Evolutionary conservation across 2,888 invertebrate species (phyloP), one percentile per base, ranked within the genome.

Genomic region (Thumatha senex): DNA sequence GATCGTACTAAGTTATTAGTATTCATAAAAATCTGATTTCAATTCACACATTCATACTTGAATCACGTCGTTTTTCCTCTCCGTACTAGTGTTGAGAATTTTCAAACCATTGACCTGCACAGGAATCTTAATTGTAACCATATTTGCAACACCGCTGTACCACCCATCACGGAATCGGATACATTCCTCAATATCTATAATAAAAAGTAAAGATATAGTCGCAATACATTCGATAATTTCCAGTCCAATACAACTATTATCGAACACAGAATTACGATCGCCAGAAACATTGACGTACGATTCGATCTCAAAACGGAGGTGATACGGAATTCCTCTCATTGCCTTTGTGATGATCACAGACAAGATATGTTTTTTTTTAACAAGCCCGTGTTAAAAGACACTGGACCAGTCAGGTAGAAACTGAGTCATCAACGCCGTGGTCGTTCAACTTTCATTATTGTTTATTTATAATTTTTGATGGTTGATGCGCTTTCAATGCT

Each of bases 361-460:
- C 75, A 61, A 74, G 52, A n/a, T n/a, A n/a, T n/a, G n/a, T n/a
- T n/a, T 52, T 51, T 51, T 45, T 48, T 46, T 36, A 33, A 33
- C 48, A 48, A 40, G 76, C 70, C 74, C 67, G 60, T 65, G 71
- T 74, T 64, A 72, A 74, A 72, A 69, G 67, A 71, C 69, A 66
- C 65, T 63, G 74, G 75, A 63, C 70, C 72, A 71, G 80, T 80
- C 86, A 86, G 88, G 88, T 88, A 85, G 74, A 76, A 75, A 75
- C 80, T 88, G 87, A 89, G 78, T 88, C 87, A 88, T 80, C 80
- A 81, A 65, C 64, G 65, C 57, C 66, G 65, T 86, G 88, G 88
- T 84, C 89, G 81, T 89, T 89, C 89, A 89, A 88, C 89, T 85
- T 85, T 73, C 80, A 73, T 82, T 81, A 84, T 83, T 83, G 80